Evolutionary conservation across 2,888 invertebrate genomes (phyloP).

Genomic region (Zygogramma bicolorata): DNA sequence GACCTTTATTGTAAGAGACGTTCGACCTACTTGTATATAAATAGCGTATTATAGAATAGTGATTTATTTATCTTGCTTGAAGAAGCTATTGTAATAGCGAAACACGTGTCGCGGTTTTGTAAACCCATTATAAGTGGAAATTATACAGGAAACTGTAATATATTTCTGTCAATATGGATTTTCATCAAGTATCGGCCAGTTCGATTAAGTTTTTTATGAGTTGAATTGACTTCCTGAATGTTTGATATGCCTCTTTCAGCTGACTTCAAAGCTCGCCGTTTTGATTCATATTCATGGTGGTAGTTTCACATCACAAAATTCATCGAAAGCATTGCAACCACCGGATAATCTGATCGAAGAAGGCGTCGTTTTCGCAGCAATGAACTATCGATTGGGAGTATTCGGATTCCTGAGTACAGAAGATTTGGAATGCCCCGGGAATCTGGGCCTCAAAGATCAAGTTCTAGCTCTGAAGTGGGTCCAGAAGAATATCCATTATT

Average conservation of each 20-base stretch:
- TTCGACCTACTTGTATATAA: too few relatives aligned
- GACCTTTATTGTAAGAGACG: too few relatives aligned
- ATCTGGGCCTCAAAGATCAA: slow-evolving; percentile 47
- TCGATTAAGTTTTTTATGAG: too few relatives aligned
- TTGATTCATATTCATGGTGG: slow-evolving; percentile 41
- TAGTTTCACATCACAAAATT: slow-evolving; percentile 22
- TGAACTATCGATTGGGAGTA: slow-evolving; percentile 40
- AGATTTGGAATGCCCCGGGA: slow-evolving; percentile 38
- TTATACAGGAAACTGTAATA: too few relatives aligned
- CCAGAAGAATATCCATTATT: slow-evolving; percentile 36
- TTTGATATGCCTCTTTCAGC: slow-evolving; percentile 5
- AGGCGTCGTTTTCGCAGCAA: slow-evolving; percentile 31
- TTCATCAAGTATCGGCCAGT: too few relatives aligned
- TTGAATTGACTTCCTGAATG: too few relatives aligned
- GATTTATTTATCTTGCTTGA: too few relatives aligned
- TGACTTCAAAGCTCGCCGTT: slow-evolving; percentile 11
- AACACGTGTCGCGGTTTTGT: too few relatives aligned
- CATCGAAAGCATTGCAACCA: background rate
- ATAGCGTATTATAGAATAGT: too few relatives aligned
- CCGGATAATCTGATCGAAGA: slow-evolving; percentile 40
- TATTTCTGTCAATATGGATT: too few relatives aligned
- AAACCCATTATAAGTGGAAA: too few relatives aligned
- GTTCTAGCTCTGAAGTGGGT: slow-evolving; percentile 44
- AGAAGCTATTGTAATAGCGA: too few relatives aligned
- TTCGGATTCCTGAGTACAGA: slow-evolving; percentile 46